Base-by-base conservation (phyloP, 2,113 vertebrate genomes). In the Thamnophis sirtalis region DNA sequence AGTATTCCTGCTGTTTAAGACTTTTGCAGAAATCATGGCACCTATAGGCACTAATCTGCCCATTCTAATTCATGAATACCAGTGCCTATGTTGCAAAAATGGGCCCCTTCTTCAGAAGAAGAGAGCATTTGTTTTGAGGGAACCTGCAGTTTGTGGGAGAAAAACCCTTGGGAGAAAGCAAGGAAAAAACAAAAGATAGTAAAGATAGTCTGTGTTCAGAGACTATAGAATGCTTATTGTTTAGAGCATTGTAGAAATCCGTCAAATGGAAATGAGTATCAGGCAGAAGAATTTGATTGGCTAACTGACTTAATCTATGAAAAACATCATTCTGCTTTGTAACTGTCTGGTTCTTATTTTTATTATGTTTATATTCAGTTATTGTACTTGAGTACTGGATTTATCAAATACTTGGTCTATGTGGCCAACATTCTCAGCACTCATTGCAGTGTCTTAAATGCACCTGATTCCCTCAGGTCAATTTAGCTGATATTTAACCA, bases 401-500 rank as follows among this genome's bases (percentile, higher is more conserved):
- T 80, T 80, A 38, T 89, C 87, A 89, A 92, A 51, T 80, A n/a
- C 60, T 17, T 43, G n/a, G 9, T 56, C 26, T 24, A 9, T 86
- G 19, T 84, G 48, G 24, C 11, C 73, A 48, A 26, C 33, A 21
- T 53, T 53, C 50, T 56, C 87, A n/a, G 33, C 56, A 85, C 55
- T 88, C 33, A 63, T 87, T 84, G 48, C 49, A 51, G 17, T 73
- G 63, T 28, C 63, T 92, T 92, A 92, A 88, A 88, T 89, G n/a
- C 55, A 85, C 7, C 26, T 55, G 22, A 89, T 87, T 89, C 88
- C 68, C 54, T 73, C 53, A n/a, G 38, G n/a, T 88, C 33, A 87
- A 84, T 93, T 89, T 89, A 3, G 84, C 10, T 21, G 43, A 24
- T 89, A 80, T 92, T 85, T 92, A 90, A 68, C 26, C 55, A 28